A percentile compares a stretch with the other conserved stretches of the same genome.
Conservation (phyloP, 2,797 vertebrate species). For the Zenarchopterus dispar region DNA sequence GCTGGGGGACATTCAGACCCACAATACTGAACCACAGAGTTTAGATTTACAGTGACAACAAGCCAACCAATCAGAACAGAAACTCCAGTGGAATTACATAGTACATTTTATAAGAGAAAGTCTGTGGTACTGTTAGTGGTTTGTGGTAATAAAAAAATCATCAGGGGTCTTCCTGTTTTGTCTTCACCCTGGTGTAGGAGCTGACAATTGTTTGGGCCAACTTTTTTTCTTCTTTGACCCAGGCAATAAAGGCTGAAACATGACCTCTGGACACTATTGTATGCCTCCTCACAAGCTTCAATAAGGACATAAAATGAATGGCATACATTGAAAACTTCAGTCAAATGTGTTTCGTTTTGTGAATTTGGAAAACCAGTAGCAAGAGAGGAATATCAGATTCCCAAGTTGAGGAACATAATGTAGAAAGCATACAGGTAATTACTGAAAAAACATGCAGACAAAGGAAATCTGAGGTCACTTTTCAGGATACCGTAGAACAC, state of each 20-base stretch:
- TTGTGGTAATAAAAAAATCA: constrained; percentile 71
- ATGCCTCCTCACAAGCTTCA: constrained; percentile 45
- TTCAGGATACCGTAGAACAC: constrained; percentile 5
- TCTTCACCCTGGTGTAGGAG: constrained; percentile 58
- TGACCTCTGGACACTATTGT: constrained; percentile 51
- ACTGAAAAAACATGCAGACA: constrained; percentile 8
- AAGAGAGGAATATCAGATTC: constrained; percentile 2
- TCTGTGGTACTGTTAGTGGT: constrained; percentile 62
- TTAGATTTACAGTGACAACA: constrained; percentile 48
- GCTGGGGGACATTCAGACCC: constrained; percentile 47
- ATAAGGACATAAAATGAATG: constrained; percentile 47
- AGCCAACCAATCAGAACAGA: constrained; percentile 43
- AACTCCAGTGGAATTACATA: constrained; percentile 31
- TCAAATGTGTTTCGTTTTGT: constrained; percentile 14
- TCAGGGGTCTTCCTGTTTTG: constrained; percentile 76
- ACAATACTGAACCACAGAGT: constrained; percentile 27
- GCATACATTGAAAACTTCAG: constrained; percentile 33
- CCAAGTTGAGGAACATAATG: constrained; percentile 16
- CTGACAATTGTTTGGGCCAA: constrained; percentile 60
- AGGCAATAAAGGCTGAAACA: constrained; percentile 67
- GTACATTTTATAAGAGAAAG: constrained; percentile 59
- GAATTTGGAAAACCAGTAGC: constrained; percentile 21
- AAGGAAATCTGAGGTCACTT: constrained; percentile 22
- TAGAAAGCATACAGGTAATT: constrained; percentile 14
- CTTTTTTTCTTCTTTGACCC: constrained; percentile 69